phyloP scores from a whole-genome alignment of 2,113 vertebrate species.

The Aegithalos caudatus region DNA sequence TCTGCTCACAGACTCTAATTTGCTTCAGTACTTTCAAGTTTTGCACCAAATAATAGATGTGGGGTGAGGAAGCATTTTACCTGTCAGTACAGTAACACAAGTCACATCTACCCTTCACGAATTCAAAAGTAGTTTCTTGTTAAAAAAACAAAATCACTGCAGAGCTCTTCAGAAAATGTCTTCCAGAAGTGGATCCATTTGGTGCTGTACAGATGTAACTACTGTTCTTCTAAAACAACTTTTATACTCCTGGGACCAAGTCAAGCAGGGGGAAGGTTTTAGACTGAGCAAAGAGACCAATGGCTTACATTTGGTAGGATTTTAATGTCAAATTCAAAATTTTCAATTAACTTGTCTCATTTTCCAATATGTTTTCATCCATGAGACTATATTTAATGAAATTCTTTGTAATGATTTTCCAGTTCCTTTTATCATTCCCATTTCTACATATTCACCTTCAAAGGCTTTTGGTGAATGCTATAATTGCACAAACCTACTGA shows the following conservation, averaged over 20 bases:
- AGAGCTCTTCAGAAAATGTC: neutral
- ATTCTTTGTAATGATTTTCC: neutral
- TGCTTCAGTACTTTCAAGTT: neutral
- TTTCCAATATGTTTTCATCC: neutral
- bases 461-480: neutral
- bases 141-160: neutral
- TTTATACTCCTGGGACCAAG: neutral
- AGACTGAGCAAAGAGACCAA: neutral
- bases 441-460: neutral
- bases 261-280: neutral
- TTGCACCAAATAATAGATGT: neutral
- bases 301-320: neutral
- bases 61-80: neutral
- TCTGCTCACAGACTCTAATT: neutral
- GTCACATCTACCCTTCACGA: neutral
- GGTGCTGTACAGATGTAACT: neutral
- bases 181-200: neutral
- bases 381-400: neutral
- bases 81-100: neutral
- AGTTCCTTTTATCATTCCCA: neutral
- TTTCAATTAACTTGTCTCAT: neutral
- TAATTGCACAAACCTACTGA: neutral
- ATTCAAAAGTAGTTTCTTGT: neutral
- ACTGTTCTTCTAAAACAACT: neutral
- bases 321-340: neutral